Evolutionary conservation across 2,113 vertebrate genomes (phyloP), one percentile per base, ranked within the genome.

Genomic region (Dinomys branickii): DNA sequence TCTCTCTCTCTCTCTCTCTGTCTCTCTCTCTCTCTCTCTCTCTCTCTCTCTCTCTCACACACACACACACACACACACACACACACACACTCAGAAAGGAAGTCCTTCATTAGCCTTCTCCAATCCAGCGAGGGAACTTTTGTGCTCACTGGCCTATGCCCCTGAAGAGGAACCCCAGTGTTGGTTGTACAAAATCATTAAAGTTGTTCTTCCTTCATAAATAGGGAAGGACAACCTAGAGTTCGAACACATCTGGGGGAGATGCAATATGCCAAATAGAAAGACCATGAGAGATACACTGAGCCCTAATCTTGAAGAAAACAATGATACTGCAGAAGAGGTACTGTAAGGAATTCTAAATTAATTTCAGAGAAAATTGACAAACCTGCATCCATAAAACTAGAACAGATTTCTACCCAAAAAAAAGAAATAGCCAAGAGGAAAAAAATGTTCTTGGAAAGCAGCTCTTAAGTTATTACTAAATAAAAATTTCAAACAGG

Each of bases 381-480:
- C 14, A 85, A 71, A 69, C 30, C 28, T 88, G 16, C 17, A 56
- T 63, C 50, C 22, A 88, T 63, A 85, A 88, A 95, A 91, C 65
- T 30, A 44, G 94, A 88, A 67, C 41, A 56, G 5, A 69, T 13
- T 41, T 11, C 38, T 67, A 26, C 47, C 47, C 5, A 56, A 84
- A 58, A n/a, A 83, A 12, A 87, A 59, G n/a, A 14, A 73, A 28
- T 20, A 65, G 47, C 28, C 58, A 78, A 77, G 59, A 71, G 22
- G 17, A 69, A 67, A 92, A 77, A 90, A 87, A 81, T 63, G 54
- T 73, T 84, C 85, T 90, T 73, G 59, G 75, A 94, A 95, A 90
- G 65, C 52, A 95, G 38, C 20, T 61, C n/a, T 65, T 89, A 77
- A 56, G 35, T 69, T 84, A 71, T 59, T 91, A 83, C 30, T 33